Conservation (phyloP, 2,888 invertebrate genomes). For the Trichogramma evanescens region DNA sequence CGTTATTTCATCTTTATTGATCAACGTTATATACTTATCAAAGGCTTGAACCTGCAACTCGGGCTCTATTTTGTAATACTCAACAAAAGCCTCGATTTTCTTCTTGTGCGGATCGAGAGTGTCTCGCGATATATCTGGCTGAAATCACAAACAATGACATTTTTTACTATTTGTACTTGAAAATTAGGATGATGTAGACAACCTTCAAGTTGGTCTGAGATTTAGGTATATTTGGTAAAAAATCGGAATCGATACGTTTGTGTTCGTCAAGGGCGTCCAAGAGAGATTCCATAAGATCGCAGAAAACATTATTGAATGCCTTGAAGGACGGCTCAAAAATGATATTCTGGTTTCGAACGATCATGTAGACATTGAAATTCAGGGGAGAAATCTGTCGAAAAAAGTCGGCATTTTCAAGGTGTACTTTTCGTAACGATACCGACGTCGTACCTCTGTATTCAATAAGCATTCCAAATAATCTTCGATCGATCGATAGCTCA, state of each 20-base stretch:
- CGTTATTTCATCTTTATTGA: slow-evolving; percentile 58
- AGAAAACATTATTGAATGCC: slow-evolving; percentile 64
- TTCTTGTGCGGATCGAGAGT: slow-evolving; percentile 59
- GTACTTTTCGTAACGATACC: neutral
- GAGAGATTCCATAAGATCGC: slow-evolving; percentile 67
- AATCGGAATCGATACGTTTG: slow-evolving; percentile 66
- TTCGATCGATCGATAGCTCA: slow-evolving; percentile 72
- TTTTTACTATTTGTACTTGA: neutral
- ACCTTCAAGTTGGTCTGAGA: slow-evolving; percentile 10
- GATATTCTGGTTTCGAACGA: slow-evolving; percentile 56
- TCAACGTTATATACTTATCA: slow-evolving; percentile 68
- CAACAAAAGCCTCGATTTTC: slow-evolving; percentile 58
- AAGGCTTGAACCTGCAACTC: slow-evolving; percentile 67
- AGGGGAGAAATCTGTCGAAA: slow-evolving; percentile 48
- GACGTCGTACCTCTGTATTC: slow-evolving; percentile 60
- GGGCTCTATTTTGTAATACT: slow-evolving; percentile 67
- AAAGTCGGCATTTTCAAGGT: slow-evolving; percentile 10
- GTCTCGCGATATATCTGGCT: slow-evolving; percentile 72
- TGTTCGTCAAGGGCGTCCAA: slow-evolving; percentile 64
- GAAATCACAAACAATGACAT: slow-evolving; percentile 5
- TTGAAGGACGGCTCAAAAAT: slow-evolving; percentile 70
- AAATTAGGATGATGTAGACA: too few species aligned
- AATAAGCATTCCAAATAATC: slow-evolving; percentile 72
- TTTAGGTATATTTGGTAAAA: neutral
- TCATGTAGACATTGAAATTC: slow-evolving; percentile 61